Evolutionary conservation across 2,888 invertebrate genomes (phyloP).

Genomic region (Chamaedrilus cognettii): DNA sequence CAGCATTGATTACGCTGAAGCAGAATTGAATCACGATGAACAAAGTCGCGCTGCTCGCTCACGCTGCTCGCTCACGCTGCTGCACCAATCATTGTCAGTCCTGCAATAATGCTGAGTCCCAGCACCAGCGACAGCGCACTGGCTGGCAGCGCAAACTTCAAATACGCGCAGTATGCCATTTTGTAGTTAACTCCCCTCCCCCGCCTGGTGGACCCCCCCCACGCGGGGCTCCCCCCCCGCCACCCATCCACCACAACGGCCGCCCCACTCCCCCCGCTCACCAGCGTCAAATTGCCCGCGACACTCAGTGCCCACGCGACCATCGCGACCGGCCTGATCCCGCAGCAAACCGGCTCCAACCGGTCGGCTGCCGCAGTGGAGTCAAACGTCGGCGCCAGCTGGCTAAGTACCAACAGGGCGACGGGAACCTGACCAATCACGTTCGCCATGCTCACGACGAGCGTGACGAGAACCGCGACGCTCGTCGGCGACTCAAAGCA

Average conservation of each 20-base stretch:
- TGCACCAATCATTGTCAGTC: too few species aligned
- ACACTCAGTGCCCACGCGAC: conserved; percentile 39
- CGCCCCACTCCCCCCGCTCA: conserved; percentile 30
- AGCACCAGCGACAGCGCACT: not conserved
- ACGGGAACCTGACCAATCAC: conserved; percentile 40
- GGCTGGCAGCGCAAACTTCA: not conserved
- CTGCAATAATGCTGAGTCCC: not conserved
- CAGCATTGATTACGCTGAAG: too few species aligned
- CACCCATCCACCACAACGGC: not conserved
- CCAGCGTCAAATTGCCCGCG: conserved; percentile 40
- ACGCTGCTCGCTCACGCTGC: too few species aligned
- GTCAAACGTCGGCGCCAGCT: conserved; percentile 32
- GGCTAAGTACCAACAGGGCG: conserved; percentile 37
- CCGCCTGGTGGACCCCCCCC: not conserved
- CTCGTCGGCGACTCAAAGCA: conserved; percentile 7
- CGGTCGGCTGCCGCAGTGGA: not conserved
- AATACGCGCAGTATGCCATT: not conserved
- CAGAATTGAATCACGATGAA: too few species aligned
- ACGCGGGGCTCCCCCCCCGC: not conserved
- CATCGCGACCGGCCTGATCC: conserved; percentile 35
- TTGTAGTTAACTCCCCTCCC: not conserved
- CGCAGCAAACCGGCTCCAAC: conserved; percentile 30
- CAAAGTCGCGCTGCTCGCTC: too few species aligned
- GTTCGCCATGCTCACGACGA: conserved; percentile 37
- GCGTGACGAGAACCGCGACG: conserved; percentile 24